Conservation (phyloP, 2,797 vertebrate genomes). For the Florisuga fusca region DNA sequence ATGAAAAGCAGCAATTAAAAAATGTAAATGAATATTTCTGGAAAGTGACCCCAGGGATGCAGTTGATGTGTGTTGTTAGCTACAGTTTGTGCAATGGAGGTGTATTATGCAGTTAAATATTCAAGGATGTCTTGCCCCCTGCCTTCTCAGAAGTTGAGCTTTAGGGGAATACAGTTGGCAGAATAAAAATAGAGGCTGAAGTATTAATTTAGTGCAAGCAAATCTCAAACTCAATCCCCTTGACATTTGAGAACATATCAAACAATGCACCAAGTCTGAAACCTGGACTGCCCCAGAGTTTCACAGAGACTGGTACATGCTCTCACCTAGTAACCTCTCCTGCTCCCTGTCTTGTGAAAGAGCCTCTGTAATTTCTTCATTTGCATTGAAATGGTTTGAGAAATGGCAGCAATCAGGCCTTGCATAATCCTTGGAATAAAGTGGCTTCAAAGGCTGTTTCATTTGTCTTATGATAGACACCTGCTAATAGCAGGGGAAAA, state of each 20-base stretch:
- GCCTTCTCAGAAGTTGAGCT: background rate
- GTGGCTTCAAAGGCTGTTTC: background rate
- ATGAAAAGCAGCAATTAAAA: slow-evolving; percentile 65
- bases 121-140: background rate
- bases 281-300: background rate
- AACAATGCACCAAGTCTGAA: background rate
- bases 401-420: background rate
- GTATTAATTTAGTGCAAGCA: background rate
- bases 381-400: background rate
- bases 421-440: background rate
- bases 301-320: background rate
- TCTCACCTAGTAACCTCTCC: background rate
- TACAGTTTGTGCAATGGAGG: background rate
- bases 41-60: slow-evolving; percentile 11
- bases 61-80: slow-evolving; percentile 5
- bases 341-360: background rate
- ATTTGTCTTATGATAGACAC: background rate
- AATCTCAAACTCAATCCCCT: background rate
- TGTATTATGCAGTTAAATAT: background rate
- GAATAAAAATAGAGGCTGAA: background rate
- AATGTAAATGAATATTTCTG: slow-evolving; percentile 57
- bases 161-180: background rate
- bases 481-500: background rate
- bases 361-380: background rate
- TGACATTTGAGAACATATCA: background rate